Evolutionary conservation across 2,888 invertebrate genomes (phyloP).

Genomic region (Scelioninae gen. 2): DNA sequence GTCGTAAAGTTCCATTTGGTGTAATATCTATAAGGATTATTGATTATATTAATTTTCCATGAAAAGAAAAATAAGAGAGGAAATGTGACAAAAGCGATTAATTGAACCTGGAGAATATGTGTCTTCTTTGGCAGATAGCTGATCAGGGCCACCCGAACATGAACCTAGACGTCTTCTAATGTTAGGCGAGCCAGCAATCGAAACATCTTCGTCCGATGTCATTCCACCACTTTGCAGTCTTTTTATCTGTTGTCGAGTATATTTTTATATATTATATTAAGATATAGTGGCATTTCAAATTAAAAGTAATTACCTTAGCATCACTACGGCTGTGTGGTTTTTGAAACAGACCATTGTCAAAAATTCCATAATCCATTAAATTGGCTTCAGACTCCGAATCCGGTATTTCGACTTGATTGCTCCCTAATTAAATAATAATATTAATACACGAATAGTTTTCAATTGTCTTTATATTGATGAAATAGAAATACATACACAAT

Average conservation of each 20-base stretch:
- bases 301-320: conserved; percentile 68
- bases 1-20: conserved; percentile 90
- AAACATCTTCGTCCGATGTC: conserved; percentile 80
- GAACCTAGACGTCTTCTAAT: conserved; percentile 83
- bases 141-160: conserved; percentile 74
- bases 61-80: too few relatives aligned
- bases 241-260: conserved; percentile 67
- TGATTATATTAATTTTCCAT: background rate
- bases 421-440: conserved; percentile 74
- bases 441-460: too few relatives aligned
- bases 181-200: conserved; percentile 81
- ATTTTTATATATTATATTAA: too few relatives aligned
- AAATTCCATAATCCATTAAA: conserved; percentile 85
- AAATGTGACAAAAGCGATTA: too few relatives aligned
- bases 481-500: conserved; percentile 76
- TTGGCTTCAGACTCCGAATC: conserved; percentile 85
- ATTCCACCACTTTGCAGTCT: conserved; percentile 76
- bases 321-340: conserved; percentile 73
- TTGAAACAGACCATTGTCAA: conserved; percentile 82
- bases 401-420: conserved; percentile 83
- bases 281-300: background rate
- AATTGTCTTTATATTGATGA: too few relatives aligned
- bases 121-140: conserved; percentile 75
- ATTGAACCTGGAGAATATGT: conserved; percentile 77
- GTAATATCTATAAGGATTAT: conserved; percentile 81